These are phyloP conservation scores for Atrina japonica DNA, from an alignment of 2,888 invertebrate species.

Conservation along the genomic window DNA sequence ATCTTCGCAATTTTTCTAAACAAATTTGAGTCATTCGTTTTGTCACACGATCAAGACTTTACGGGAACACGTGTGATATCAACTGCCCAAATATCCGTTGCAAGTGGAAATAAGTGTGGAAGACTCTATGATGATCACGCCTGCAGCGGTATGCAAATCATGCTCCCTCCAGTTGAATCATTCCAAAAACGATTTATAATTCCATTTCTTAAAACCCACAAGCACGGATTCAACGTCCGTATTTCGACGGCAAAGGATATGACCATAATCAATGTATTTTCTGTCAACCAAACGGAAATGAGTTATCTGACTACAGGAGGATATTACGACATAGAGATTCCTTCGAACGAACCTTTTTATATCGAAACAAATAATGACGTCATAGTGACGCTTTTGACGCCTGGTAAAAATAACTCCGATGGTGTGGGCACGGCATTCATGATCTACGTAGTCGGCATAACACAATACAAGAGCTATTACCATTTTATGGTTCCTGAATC, in stretches of 20 bases:
- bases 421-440: conserved; percentile 18
- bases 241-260: neutral
- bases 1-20: conserved; percentile 8
- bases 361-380: conserved; percentile 5
- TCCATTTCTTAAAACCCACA: neutral
- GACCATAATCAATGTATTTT: neutral
- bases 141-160: conserved; percentile 18
- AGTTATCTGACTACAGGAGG: neutral
- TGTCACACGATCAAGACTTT: conserved; percentile 10
- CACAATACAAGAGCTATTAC: neutral
- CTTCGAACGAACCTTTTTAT: conserved; percentile 10
- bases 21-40: conserved; percentile 6
- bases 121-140: conserved; percentile 10
- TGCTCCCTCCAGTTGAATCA: conserved; percentile 10
- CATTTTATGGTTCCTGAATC: conserved; percentile 18
- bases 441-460: conserved; percentile 2
- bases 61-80: conserved; percentile 18
- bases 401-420: conserved; percentile 17
- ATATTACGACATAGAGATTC: conserved; percentile 6
- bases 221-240: conserved; percentile 10
- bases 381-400: conserved; percentile 9
- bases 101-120: conserved; percentile 19
- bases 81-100: conserved; percentile 3
- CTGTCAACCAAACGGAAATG: neutral
- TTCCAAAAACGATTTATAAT: neutral